A percentile compares a stretch with the other conserved stretches of the same genome.
These are phyloP conservation scores for Drosophila paucipuncta DNA, from an alignment of 2,888 invertebrate genomes.

Conservation along the genomic window DNA sequence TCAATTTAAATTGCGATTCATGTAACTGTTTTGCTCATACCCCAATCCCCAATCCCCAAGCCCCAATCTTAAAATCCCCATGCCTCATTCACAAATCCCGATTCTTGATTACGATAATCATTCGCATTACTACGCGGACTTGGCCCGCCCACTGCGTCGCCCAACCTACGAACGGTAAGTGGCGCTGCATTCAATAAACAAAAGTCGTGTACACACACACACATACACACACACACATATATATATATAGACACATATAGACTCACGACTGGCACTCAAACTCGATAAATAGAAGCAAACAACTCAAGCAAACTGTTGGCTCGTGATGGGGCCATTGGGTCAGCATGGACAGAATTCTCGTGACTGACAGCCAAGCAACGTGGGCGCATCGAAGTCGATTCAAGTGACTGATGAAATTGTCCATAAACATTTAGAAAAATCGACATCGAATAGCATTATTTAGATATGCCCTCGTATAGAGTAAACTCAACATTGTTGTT, in stretches of 20 bases:
- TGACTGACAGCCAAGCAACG: conserved; percentile 46
- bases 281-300: conserved; percentile 10
- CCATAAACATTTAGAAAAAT: conserved; percentile 39
- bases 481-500: not conserved
- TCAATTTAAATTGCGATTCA: conserved; percentile 25
- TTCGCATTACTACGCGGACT: not conserved
- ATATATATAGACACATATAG: not conserved
- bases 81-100: conserved; percentile 3
- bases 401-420: conserved; percentile 53
- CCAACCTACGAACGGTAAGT: conserved; percentile 37
- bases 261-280: conserved; percentile 10
- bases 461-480: not conserved
- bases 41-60: not conserved
- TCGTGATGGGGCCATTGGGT: conserved; percentile 42
- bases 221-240: not conserved
- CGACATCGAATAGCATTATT: conserved; percentile 6
- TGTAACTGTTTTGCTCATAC: not conserved
- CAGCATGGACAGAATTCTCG: conserved; percentile 43
- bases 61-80: not conserved
- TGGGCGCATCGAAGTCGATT: conserved; percentile 23
- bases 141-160: conserved; percentile 36
- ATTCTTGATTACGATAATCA: conserved; percentile 32
- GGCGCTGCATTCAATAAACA: conserved; percentile 50
- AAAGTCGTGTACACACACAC: conserved; percentile 14
- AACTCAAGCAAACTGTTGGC: conserved; percentile 33